Conservation (phyloP, 2,113 vertebrate genomes). For the Apodemus sylvaticus region DNA sequence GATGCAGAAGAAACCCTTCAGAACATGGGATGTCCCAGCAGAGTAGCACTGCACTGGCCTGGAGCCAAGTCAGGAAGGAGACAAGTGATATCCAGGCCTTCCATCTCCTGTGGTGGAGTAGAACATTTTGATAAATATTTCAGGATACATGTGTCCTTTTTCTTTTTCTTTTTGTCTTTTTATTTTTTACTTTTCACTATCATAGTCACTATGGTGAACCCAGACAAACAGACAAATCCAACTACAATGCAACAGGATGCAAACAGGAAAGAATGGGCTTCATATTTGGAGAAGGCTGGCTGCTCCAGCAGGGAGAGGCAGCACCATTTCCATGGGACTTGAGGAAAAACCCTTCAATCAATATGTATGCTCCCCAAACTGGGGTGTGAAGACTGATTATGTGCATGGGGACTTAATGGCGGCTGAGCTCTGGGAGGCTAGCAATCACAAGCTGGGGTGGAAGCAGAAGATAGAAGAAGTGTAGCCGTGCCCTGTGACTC, state of each 20-base stretch:
- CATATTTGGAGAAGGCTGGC: slow-evolving; percentile 82
- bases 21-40: background rate
- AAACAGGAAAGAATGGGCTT: slow-evolving; percentile 72
- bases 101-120: background rate
- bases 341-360: slow-evolving; percentile 21
- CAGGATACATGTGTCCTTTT: slow-evolving; percentile 72
- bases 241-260: slow-evolving; percentile 80
- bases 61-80: background rate
- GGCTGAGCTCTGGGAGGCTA: slow-evolving; percentile 17
- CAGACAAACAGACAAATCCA: slow-evolving; percentile 85
- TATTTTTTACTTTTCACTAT: slow-evolving; percentile 52
- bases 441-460: slow-evolving; percentile 16
- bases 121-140: slow-evolving; percentile 80
- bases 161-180: background rate
- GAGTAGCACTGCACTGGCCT: background rate
- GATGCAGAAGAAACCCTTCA: slow-evolving; percentile 6
- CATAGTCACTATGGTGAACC: slow-evolving; percentile 83
- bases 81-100: background rate
- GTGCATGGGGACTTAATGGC: background rate
- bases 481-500: background rate
- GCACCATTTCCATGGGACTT: slow-evolving; percentile 12
- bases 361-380: background rate
- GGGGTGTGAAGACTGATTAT: background rate
- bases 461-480: background rate
- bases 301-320: slow-evolving; percentile 76